These are phyloP conservation scores for Columba guinea DNA, from an alignment of 2,797 vertebrate genomes.

Conservation along the genomic window DNA sequence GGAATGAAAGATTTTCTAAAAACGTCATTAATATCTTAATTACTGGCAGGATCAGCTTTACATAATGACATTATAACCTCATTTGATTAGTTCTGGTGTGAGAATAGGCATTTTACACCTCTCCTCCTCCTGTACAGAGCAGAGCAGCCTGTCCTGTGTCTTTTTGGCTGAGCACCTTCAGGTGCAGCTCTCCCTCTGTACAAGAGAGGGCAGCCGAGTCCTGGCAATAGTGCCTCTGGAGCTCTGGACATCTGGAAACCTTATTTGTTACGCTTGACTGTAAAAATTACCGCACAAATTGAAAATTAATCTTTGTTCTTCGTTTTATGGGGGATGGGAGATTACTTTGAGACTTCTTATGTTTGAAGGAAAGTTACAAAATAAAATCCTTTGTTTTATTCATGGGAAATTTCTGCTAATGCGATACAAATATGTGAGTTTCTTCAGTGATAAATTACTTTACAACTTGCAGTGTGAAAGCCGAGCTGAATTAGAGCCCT, in stretches of 20 bases:
- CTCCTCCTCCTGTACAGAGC: neutral
- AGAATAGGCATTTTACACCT: neutral
- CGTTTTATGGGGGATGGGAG: conserved; percentile 31
- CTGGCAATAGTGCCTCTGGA: neutral
- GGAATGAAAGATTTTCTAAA: neutral
- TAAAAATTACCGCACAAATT: conserved; percentile 50
- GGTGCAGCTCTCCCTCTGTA: neutral
- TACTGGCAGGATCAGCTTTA: neutral
- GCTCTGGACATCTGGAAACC: conserved; percentile 26
- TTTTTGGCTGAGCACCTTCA: neutral
- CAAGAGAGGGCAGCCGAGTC: conserved; percentile 62
- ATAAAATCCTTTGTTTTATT: conserved; percentile 60
- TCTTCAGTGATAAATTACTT: conserved; percentile 54
- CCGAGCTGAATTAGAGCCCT: conserved; percentile 33
- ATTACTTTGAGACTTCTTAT: conserved; percentile 9
- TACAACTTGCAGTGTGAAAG: conserved; percentile 54
- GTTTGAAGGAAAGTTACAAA: conserved; percentile 35
- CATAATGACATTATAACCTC: neutral
- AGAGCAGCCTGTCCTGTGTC: neutral
- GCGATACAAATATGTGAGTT: conserved; percentile 43
- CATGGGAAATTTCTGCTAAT: conserved; percentile 49
- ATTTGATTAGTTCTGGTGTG: neutral
- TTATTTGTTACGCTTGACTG: conserved; percentile 41
- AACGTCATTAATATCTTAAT: neutral
- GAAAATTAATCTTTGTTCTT: conserved; percentile 65